Evolutionary conservation across 2,113 vertebrate species (phyloP).

Genomic region (Podocnemis expansa): DNA sequence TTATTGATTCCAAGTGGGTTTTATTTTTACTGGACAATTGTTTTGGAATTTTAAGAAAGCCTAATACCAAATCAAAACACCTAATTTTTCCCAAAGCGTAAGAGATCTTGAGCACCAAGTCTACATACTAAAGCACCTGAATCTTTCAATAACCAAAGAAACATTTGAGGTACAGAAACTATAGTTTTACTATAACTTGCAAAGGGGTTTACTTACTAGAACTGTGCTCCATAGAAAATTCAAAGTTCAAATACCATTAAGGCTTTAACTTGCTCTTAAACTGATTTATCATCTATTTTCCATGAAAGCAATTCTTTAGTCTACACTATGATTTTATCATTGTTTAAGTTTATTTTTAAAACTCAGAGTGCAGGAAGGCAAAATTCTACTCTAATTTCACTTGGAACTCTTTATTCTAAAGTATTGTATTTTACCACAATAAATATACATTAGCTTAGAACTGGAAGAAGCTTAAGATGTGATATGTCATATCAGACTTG

Average conservation of each 20-base stretch:
- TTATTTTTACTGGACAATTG: background rate
- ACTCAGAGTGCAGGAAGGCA: background rate
- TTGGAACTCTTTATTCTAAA: slow-evolving; percentile 30
- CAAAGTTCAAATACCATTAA: slow-evolving; percentile 49
- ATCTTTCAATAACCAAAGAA: background rate
- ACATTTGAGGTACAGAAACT: background rate
- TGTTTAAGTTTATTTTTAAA: slow-evolving; percentile 15
- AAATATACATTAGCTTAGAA: background rate
- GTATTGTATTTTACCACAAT: background rate
- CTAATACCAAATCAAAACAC: background rate
- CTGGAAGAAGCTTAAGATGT: background rate
- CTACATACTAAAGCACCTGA: background rate
- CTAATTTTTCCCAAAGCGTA: background rate
- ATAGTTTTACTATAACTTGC: background rate
- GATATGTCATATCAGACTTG: background rate
- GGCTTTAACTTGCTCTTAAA: slow-evolving; percentile 19
- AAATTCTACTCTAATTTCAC: slow-evolving; percentile 13
- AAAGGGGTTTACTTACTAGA: slow-evolving; percentile 40
- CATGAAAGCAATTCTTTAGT: slow-evolving; percentile 23
- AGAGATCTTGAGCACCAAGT: background rate
- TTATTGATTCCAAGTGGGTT: background rate
- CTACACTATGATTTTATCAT: slow-evolving; percentile 14
- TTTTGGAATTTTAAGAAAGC: slow-evolving; percentile 9
- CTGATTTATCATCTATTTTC: slow-evolving; percentile 1
- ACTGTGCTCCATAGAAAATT: slow-evolving; percentile 25